Conservation (phyloP, 1,140 invertebrate species). For the Goniozus legneri region DNA sequence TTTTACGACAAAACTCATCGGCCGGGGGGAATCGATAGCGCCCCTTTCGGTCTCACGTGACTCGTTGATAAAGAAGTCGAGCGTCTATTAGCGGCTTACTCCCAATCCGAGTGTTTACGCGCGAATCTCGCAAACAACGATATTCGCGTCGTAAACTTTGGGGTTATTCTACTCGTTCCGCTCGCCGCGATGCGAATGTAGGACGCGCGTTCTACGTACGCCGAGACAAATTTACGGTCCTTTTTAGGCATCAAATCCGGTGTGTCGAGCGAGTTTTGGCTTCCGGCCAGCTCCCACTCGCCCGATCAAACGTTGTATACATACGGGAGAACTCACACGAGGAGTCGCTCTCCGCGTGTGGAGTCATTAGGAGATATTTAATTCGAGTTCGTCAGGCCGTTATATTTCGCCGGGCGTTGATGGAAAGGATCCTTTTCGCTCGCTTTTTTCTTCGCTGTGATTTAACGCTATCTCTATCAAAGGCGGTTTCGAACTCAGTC, state of each 20-base stretch:
- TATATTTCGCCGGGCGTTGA: slow-evolving; percentile 30
- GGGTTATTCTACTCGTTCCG: slow-evolving; percentile 31
- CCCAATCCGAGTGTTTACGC: too few relatives aligned
- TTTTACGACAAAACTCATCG: too few relatives aligned
- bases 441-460: too few relatives aligned
- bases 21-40: too few relatives aligned
- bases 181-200: slow-evolving; percentile 21
- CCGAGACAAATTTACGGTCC: slow-evolving; percentile 36
- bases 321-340: slow-evolving; percentile 18
- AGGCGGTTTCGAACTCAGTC: slow-evolving; percentile 7
- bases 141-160: slow-evolving; percentile 25
- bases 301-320: neutral
- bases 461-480: slow-evolving; percentile 22
- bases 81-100: too few relatives aligned
- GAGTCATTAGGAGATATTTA: slow-evolving; percentile 38
- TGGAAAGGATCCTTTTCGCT: slow-evolving; percentile 24
- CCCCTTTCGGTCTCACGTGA: too few relatives aligned
- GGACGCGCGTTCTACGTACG: slow-evolving; percentile 25
- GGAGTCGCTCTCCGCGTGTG: too few relatives aligned
- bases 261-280: slow-evolving; percentile 29
- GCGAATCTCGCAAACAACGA: too few relatives aligned
- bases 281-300: slow-evolving; percentile 13
- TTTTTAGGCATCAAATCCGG: slow-evolving; percentile 34
- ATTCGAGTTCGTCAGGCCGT: slow-evolving; percentile 30
- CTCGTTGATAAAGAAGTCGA: too few relatives aligned